These are phyloP conservation scores for Drosophila recens DNA, from an alignment of 2,888 invertebrate genomes.

Conservation along the genomic window DNA sequence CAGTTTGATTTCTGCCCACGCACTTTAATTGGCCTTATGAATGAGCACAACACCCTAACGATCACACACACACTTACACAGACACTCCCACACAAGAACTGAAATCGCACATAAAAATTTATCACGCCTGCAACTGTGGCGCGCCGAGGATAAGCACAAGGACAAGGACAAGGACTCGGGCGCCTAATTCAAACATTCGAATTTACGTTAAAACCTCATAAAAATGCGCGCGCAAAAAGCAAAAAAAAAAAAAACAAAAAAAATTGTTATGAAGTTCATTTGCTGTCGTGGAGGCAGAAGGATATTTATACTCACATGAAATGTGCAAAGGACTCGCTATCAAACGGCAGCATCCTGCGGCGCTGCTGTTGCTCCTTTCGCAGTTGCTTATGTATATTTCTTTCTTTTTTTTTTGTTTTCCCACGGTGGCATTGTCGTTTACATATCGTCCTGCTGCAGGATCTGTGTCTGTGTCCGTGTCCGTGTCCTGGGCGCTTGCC, in stretches of 20 bases:
- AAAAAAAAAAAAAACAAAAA: conserved; percentile 27
- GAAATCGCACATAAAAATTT: conserved; percentile 67
- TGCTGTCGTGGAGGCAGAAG: background rate
- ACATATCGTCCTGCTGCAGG: conserved; percentile 61
- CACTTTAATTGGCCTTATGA: conserved; percentile 46
- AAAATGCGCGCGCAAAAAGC: conserved; percentile 53
- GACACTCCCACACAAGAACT: conserved; percentile 23
- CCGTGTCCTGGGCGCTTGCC: conserved; percentile 53
- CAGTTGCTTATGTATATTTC: conserved; percentile 16
- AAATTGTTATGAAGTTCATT: conserved; percentile 61
- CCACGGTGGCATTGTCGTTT: conserved; percentile 74
- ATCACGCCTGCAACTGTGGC: conserved; percentile 51
- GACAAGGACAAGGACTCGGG: conserved; percentile 30
- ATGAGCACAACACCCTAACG: conserved; percentile 31
- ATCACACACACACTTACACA: conserved; percentile 19
- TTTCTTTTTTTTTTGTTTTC: conserved; percentile 52
- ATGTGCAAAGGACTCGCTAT: conserved; percentile 49
- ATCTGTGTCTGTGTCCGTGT: conserved; percentile 32
- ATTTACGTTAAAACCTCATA: conserved; percentile 72
- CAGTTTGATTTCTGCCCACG: conserved; percentile 51
- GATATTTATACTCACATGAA: conserved; percentile 58
- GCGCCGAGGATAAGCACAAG: conserved; percentile 18
- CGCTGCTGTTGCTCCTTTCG: conserved; percentile 36
- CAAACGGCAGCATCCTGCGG: conserved; percentile 54
- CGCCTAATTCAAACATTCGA: conserved; percentile 67